These are phyloP conservation scores for Sarcophaga subvicina DNA, from an alignment of 2,888 invertebrate genomes.

Conservation along the genomic window DNA sequence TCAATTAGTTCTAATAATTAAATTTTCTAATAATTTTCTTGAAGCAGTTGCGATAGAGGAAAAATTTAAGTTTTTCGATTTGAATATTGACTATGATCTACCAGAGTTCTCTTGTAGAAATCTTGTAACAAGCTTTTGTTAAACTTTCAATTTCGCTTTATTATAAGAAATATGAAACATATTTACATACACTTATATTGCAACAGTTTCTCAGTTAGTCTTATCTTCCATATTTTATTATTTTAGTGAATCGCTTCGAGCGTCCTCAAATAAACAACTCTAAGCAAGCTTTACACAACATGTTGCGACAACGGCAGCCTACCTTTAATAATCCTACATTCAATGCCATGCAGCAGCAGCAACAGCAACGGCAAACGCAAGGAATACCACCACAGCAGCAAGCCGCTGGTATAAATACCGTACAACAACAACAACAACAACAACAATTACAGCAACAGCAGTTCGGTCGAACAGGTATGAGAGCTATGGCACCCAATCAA, in stretches of 20 bases:
- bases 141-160: no score
- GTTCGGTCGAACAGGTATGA: constrained; percentile 78
- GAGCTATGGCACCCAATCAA: constrained; percentile 81
- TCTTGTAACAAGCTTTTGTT: no score
- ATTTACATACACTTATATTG: background rate
- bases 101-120: no score
- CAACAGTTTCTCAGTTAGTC: background rate
- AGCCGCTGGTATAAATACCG: constrained; percentile 71
- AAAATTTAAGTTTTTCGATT: no score
- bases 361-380: constrained; percentile 76
- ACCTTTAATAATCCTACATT: constrained; percentile 80
- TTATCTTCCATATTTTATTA: background rate
- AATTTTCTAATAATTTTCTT: background rate
- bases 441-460: constrained; percentile 79
- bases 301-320: constrained; percentile 91
- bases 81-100: no score
- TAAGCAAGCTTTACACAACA: constrained; percentile 93
- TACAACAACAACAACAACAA: constrained; percentile 78
- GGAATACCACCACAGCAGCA: constrained; percentile 71
- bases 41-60: no score
- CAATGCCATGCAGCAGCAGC: constrained; percentile 78
- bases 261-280: constrained; percentile 84
- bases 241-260: constrained; percentile 81
- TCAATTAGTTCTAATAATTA: background rate
- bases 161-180: no score